phyloP scores from a whole-genome alignment of 2,888 invertebrate species.

The Dysmachus trigonus region DNA sequence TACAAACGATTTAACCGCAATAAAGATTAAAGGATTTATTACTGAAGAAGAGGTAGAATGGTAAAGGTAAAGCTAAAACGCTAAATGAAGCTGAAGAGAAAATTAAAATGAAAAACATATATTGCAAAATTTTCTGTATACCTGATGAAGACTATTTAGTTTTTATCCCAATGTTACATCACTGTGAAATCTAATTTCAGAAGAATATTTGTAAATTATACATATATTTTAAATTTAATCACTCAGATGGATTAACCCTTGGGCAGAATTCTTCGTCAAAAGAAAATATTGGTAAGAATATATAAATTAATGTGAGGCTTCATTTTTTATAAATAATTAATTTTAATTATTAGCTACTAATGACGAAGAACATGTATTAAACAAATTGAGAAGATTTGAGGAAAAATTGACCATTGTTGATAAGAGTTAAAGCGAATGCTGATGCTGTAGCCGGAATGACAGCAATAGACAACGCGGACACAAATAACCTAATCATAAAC shows the following conservation, averaged over 20 bases:
- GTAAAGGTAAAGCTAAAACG: not conserved
- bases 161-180: not conserved
- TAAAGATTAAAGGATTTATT: not conserved
- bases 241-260: not conserved
- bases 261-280: not conserved
- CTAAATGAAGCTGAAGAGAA: not conserved
- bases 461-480: no score
- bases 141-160: not conserved
- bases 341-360: not conserved
- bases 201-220: not conserved
- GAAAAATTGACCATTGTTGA: no score
- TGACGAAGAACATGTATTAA: not conserved
- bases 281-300: not conserved
- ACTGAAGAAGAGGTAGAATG: not conserved
- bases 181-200: not conserved
- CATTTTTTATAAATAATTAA: not conserved
- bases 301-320: not conserved
- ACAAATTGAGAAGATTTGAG: no score
- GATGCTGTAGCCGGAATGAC: no score
- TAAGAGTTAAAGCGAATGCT: no score
- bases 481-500: no score
- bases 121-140: not conserved
- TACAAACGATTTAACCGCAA: not conserved
- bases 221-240: no score
- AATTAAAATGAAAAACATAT: not conserved